phyloP scores from a whole-genome alignment of 2,113 vertebrate genomes.

The Malaclemys terrapin region DNA sequence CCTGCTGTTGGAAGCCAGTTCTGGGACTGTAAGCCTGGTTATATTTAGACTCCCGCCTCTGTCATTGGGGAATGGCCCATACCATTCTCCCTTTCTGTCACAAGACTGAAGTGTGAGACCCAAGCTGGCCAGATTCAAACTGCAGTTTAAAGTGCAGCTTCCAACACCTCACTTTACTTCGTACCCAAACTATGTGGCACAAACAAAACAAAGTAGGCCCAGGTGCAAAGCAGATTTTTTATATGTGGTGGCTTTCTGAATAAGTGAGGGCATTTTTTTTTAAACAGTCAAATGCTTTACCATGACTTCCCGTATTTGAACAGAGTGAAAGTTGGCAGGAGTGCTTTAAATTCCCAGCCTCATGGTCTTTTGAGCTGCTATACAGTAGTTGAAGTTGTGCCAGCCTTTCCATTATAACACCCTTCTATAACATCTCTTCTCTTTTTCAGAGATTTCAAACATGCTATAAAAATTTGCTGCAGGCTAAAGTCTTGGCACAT shows the following conservation, averaged over 20 bases:
- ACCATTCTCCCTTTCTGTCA: conserved; percentile 33
- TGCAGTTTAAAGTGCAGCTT: not conserved
- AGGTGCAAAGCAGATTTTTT: not conserved
- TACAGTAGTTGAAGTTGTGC: conserved; percentile 44
- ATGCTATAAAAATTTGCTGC: conserved; percentile 30
- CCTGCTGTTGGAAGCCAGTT: conserved; percentile 28
- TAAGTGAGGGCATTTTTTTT: not conserved
- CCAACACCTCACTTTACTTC: not conserved
- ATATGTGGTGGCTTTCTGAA: conserved; percentile 21
- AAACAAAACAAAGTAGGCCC: conserved; percentile 6
- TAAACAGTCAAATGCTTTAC: not conserved
- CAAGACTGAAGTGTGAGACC: not conserved
- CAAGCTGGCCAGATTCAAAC: conserved; percentile 9
- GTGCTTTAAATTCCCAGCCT: not conserved
- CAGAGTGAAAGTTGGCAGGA: conserved; percentile 31
- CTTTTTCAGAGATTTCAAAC: conserved; percentile 25
- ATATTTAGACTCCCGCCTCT: conserved; percentile 46
- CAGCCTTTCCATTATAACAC: conserved; percentile 61
- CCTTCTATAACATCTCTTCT: conserved; percentile 20
- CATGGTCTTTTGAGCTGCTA: conserved; percentile 34
- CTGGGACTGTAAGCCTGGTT: not conserved
- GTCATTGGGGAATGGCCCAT: conserved; percentile 36
- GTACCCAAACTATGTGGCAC: not conserved
- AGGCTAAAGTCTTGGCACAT: conserved; percentile 28
- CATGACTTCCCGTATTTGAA: conserved; percentile 25